Conservation (phyloP, 2,113 vertebrate species). For the Hemiprocne comata region DNA sequence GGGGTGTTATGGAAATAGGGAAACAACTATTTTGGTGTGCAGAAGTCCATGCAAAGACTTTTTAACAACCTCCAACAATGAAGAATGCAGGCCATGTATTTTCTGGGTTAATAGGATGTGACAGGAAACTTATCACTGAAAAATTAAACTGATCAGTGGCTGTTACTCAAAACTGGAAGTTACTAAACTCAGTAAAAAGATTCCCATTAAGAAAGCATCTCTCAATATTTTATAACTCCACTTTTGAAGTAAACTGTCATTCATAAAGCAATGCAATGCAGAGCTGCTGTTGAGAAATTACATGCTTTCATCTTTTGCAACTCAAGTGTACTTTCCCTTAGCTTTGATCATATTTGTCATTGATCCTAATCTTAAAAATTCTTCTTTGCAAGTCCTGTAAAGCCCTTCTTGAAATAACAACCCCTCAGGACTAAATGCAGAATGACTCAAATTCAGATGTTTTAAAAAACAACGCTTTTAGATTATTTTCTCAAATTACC, state of each 20-base stretch:
- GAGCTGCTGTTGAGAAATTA: background rate
- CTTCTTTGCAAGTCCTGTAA: background rate
- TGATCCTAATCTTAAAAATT: slow-evolving; percentile 8
- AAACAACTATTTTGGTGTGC: background rate
- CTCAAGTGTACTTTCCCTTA: background rate
- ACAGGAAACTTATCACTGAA: background rate
- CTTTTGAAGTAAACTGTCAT: background rate
- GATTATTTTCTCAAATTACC: background rate
- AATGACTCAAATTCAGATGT: background rate
- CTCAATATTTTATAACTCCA: background rate
- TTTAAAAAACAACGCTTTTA: background rate
- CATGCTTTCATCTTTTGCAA: background rate
- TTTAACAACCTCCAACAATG: background rate
- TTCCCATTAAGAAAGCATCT: background rate
- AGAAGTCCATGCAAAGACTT: background rate
- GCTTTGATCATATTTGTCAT: background rate
- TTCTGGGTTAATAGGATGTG: background rate
- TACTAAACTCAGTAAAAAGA: background rate
- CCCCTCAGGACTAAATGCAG: background rate
- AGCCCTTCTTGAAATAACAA: background rate
- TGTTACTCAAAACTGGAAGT: background rate
- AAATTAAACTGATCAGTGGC: background rate
- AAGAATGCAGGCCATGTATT: background rate
- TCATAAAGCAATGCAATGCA: background rate
- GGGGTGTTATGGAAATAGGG: background rate